Evolutionary conservation across 2,888 invertebrate species (phyloP).

Genomic region (Drosophila melanosoma): DNA sequence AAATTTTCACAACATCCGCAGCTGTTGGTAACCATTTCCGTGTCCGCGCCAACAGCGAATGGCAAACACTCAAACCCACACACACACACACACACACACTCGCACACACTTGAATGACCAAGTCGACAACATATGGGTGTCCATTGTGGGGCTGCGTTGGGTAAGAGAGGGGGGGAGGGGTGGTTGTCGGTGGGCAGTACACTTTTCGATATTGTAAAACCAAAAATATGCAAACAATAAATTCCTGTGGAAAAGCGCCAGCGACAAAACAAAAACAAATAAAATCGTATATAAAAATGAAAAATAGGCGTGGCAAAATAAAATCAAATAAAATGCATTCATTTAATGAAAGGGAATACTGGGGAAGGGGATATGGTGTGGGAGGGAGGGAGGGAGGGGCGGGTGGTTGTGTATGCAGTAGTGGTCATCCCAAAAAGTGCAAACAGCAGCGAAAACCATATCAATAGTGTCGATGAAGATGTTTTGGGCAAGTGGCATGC

Average conservation of each 20-base stretch:
- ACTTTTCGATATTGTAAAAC: conserved; percentile 54
- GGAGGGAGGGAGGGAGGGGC: neutral
- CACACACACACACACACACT: conserved; percentile 21
- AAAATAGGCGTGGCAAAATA: conserved; percentile 61
- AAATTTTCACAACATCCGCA: conserved; percentile 77
- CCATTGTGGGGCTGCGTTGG: too few species aligned
- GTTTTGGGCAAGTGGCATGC: conserved; percentile 24
- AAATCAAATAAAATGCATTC: conserved; percentile 58
- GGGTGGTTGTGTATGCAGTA: neutral
- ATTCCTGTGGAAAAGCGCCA: conserved; percentile 67
- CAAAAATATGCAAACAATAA: conserved; percentile 71
- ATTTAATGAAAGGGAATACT: neutral
- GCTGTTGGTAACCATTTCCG: conserved; percentile 77
- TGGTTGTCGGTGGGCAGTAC: neutral
- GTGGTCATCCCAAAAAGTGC: conserved; percentile 51
- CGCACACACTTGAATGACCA: conserved; percentile 23
- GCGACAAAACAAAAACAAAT: conserved; percentile 44
- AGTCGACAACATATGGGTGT: conserved; percentile 23
- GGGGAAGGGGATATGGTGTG: neutral
- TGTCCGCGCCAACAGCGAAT: conserved; percentile 43
- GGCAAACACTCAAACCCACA: conserved; percentile 25
- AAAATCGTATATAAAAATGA: conserved; percentile 8
- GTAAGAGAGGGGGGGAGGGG: neutral
- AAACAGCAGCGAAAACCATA: conserved; percentile 70
- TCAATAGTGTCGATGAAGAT: conserved; percentile 71